Evolutionary conservation across 2,888 invertebrate genomes (phyloP), one percentile per base, ranked within the genome.

Genomic region (Lasioglossum calceatum): DNA sequence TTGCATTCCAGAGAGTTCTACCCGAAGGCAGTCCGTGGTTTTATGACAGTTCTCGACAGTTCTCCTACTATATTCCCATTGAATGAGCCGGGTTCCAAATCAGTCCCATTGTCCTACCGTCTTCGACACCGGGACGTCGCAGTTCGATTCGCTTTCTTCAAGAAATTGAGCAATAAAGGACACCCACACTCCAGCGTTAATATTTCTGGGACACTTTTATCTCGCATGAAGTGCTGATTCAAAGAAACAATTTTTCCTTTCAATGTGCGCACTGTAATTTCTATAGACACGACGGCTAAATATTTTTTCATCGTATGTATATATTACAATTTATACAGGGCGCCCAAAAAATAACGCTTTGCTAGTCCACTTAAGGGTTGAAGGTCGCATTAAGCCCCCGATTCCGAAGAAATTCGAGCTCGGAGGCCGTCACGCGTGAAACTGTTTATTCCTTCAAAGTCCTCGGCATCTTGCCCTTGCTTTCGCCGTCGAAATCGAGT

Each of bases 401-500:
- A 58, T n/a, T 58, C 58, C 58, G n/a, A n/a, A n/a, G 58, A 58
- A 58, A 58, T 58, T 58, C 58, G 58, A n/a, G 58, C 4, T 58
- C 58, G 58, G 12, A 27, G n/a, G 58, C n/a, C 58, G 58, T 58
- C 58, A 58, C 58, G n/a, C 58, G 58, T n/a, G 58, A 58, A 58
- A 58, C 58, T 58, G 58, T 58, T 58, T 58, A 58, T 58, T 58
- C 58, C 58, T 58, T 58, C 12, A 12, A n/a, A 12, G 58, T 58
- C 58, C n/a, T n/a, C 58, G 72, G 73, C 90, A 70, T 79, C 85
- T 77, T 82, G 67, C 87, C 86, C 85, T 85, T 81, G 81, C 79
- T 73, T 77, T 84, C 75, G 80, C 74, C 84, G 82, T 85, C 79
- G 81, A 89, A 91, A 91, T 91, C 89, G 90, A 90, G 85, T 91